phyloP scores from a whole-genome alignment of 1,140 invertebrate species.

The Rhagoletis zephyria region DNA sequence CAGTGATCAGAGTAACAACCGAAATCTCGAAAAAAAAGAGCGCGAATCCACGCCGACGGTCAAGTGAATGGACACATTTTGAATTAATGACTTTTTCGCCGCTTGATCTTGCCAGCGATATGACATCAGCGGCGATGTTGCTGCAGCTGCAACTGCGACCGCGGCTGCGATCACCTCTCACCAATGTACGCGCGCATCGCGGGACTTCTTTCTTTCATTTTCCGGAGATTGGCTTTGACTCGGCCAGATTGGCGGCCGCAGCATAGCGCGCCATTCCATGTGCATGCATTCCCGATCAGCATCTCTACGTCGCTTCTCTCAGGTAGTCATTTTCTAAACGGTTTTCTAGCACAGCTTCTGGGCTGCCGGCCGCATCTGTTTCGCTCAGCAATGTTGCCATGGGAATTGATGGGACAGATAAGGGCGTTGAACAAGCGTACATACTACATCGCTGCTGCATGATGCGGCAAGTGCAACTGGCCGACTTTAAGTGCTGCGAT shows the following conservation, averaged over 20 bases:
- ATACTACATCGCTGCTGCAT: neutral
- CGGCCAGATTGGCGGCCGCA: neutral
- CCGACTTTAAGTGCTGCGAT: neutral
- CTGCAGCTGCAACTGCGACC: neutral
- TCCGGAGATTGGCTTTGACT: neutral
- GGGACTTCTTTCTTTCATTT: neutral
- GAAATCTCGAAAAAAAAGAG: neutral
- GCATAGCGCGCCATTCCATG: neutral
- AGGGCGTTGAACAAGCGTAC: conserved; percentile 15
- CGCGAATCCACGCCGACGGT: neutral
- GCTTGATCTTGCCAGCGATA: conserved; percentile 65
- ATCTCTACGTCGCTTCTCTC: neutral
- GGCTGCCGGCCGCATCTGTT: neutral
- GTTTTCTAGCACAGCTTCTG: conserved; percentile 17
- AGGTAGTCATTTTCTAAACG: conserved; percentile 38
- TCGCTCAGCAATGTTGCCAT: conserved; percentile 35
- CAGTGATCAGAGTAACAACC: neutral
- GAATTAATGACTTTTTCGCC: conserved; percentile 72
- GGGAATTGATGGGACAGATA: conserved; percentile 57
- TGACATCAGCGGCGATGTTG: neutral
- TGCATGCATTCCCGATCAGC: neutral
- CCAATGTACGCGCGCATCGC: neutral
- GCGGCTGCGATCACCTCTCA: neutral
- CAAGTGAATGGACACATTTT: conserved; percentile 68
- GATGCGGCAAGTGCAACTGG: conserved; percentile 26